A percentile compares a stretch with the other conserved stretches of the same genome.
phyloP scores from a whole-genome alignment of 2,888 invertebrate species.

The Torymus texanus region DNA sequence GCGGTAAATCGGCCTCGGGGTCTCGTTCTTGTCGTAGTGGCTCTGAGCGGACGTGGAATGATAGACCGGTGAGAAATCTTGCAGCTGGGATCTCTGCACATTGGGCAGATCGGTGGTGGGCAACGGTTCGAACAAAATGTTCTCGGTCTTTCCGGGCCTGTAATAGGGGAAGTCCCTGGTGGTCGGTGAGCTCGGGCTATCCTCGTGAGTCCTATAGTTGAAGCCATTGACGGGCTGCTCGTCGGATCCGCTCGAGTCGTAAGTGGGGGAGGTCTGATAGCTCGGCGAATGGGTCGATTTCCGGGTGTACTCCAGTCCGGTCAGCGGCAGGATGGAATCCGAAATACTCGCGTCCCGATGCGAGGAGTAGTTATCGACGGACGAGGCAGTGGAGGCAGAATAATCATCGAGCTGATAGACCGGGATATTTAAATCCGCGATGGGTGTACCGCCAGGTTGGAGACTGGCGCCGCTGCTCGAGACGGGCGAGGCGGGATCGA shows the following conservation, averaged over 20 bases:
- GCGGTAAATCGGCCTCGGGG: conserved; percentile 51
- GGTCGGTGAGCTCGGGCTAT: conserved; percentile 58
- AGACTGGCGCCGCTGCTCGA: conserved; percentile 4
- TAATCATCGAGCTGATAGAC: conserved; percentile 57
- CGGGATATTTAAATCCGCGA: conserved; percentile 47
- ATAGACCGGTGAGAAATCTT: conserved; percentile 62
- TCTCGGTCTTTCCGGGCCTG: conserved; percentile 61
- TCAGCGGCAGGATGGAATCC: conserved; percentile 32
- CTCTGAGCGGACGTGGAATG: conserved; percentile 56
- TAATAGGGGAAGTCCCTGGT: conserved; percentile 64
- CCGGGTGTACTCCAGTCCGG: conserved; percentile 32
- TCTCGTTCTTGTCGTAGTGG: conserved; percentile 57
- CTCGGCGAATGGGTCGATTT: conserved; percentile 37
- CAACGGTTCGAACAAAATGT: conserved; percentile 59
- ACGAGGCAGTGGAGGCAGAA: conserved; percentile 35
- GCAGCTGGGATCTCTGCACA: conserved; percentile 57
- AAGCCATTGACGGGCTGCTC: conserved; percentile 67
- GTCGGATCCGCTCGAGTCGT: conserved; percentile 53
- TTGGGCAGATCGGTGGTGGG: conserved; percentile 60
- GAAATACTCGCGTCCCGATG: conserved; percentile 10
- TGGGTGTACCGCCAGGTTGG: conserved; percentile 26
- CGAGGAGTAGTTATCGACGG: background rate
- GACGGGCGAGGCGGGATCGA: conserved; percentile 34
- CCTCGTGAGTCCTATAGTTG: conserved; percentile 65
- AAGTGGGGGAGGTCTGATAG: conserved; percentile 25